phyloP scores from a whole-genome alignment of 2,888 invertebrate genomes.

The Clitarchus hookeri region DNA sequence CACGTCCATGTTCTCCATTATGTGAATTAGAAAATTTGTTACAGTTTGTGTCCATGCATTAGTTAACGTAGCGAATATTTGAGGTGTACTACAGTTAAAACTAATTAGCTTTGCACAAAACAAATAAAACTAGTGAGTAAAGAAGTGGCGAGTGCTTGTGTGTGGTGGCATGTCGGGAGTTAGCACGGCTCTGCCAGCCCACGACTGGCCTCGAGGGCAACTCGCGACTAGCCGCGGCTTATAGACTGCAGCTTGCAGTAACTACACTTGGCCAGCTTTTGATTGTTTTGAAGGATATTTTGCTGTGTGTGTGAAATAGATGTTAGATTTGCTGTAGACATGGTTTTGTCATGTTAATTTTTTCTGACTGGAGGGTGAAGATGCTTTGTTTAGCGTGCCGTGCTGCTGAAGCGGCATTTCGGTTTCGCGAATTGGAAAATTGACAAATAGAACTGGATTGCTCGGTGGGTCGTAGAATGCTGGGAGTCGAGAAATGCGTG shows the following conservation, averaged over 20 bases:
- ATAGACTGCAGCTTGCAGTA: neutral
- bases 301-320: slow-evolving; percentile 1
- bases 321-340: neutral
- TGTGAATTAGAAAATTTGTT: no score
- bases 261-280: neutral
- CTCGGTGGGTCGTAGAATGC: neutral
- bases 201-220: no score
- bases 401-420: neutral
- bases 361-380: slow-evolving; percentile 5
- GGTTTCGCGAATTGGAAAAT: neutral
- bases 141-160: no score
- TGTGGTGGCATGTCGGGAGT: no score
- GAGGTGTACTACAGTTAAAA: no score
- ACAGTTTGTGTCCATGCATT: no score
- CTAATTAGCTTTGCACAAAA: no score
- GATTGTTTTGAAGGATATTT: slow-evolving; percentile 5
- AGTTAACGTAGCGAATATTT: no score
- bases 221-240: no score
- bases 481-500: neutral
- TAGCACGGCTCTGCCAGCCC: no score
- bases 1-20: no score
- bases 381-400: neutral
- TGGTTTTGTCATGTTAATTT: neutral
- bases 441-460: neutral
- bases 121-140: no score